Evolutionary conservation across 2,888 invertebrate genomes (phyloP).

Genomic region (Oithona nana): DNA sequence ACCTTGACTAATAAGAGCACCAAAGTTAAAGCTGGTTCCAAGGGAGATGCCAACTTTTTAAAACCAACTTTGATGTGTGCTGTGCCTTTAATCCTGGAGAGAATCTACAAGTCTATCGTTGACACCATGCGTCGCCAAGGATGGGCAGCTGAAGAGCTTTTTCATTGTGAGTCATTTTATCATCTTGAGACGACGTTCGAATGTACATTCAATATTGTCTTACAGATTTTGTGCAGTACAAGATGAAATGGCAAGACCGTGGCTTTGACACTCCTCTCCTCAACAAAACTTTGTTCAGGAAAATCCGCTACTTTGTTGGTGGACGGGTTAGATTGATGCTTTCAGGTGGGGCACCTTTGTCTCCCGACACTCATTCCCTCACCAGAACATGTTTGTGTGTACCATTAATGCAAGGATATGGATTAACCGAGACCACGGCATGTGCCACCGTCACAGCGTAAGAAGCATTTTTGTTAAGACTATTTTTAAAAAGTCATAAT

Average conservation of each 20-base stretch:
- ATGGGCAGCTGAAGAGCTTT: slow-evolving; percentile 15
- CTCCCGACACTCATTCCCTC: slow-evolving; percentile 85
- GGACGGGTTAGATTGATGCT: slow-evolving; percentile 72
- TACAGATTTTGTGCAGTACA: slow-evolving; percentile 19
- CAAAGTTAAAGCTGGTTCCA: slow-evolving; percentile 33
- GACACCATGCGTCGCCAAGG: slow-evolving; percentile 16
- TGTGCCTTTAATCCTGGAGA: slow-evolving; percentile 11
- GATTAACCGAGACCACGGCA: slow-evolving; percentile 89
- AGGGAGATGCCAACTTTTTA: slow-evolving; percentile 15
- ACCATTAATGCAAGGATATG: slow-evolving; percentile 80
- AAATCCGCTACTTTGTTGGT: slow-evolving; percentile 55
- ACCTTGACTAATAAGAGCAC: slow-evolving; percentile 70
- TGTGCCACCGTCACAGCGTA: slow-evolving; percentile 41
- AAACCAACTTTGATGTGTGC: slow-evolving; percentile 15
- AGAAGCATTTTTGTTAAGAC: neutral
- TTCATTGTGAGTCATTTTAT: no score
- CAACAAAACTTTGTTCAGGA: slow-evolving; percentile 36
- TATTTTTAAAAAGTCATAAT: neutral
- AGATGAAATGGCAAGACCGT: slow-evolving; percentile 18
- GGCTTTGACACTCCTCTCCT: slow-evolving; percentile 30
- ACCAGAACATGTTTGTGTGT: slow-evolving; percentile 76
- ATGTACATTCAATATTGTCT: no score
- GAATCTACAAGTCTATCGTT: slow-evolving; percentile 15
- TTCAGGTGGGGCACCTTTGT: slow-evolving; percentile 83
- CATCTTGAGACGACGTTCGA: no score